Base-by-base conservation (phyloP, 2,797 vertebrate species). In the Peromyscus aztecus region DNA sequence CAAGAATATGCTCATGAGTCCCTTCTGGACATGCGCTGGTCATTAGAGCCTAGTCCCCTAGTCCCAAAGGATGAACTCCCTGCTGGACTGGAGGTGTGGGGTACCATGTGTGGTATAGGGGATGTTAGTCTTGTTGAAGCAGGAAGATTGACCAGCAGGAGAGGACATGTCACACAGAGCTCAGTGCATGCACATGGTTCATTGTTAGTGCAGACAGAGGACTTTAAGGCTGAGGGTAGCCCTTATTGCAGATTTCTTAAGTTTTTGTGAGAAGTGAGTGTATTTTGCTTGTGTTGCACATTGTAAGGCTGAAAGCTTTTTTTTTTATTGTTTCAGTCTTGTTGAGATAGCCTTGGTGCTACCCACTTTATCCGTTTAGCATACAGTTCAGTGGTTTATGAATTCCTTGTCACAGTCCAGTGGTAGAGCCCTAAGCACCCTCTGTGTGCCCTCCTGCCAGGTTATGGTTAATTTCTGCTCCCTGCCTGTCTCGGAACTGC, bases 261-360 rank as follows among this genome's bases (percentile, higher is more conserved):
- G 31, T 87, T 71, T 21, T 55, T 14, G 8, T 14, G 31, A 88
- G 75, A 89, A 63, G 31, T 11, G 46, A 63, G 31, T 11, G 46
- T 31, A 12, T 73, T 92, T 73, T 90, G 52, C 57, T 89, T 46
- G n/a, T 93, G n/a, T 52, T 86, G 3, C 4, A 71, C 14, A 29
- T n/a, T 75, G 0, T 77, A 43, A 65, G 17, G 77, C 57, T 84
- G 81, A 92, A 93, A 78, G 31, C 43, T 43, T 52, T 89, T 57
- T 29, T 73, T 89, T 67, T 63, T 9, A 40, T 19, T 43, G 80
- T 83, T 89, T 55, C 37, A 55, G 37, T 24, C 49, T 95, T 83
- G 40, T 16, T 46, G 92, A 88, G 55, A 24, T 63, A 46, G 40
- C 46, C n/a, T 90, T 67, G 77, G 59, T 78, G n/a, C 82, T 10